These are phyloP conservation scores for Isaurus tuberculatus DNA, from an alignment of 92 coral and sea anemone species.

Conservation along the genomic window DNA sequence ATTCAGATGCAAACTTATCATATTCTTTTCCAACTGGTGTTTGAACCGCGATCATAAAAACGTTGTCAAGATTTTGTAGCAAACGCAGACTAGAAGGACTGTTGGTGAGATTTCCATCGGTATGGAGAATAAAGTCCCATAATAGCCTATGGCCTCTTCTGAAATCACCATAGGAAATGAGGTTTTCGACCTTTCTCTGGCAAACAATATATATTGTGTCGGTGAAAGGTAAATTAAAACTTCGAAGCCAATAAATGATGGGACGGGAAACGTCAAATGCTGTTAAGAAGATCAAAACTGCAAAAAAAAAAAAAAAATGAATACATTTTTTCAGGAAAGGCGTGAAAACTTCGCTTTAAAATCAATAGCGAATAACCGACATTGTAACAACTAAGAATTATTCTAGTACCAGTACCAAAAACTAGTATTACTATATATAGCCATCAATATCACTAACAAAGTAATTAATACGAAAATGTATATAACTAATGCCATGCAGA, in stretches of 20 bases:
- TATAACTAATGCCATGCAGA: no score
- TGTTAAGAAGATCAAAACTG: slow-evolving; percentile 32
- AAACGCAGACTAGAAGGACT: not conserved
- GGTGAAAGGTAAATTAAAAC: not conserved
- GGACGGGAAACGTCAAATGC: not conserved
- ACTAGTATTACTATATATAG: no score
- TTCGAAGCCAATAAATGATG: not conserved
- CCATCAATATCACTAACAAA: no score
- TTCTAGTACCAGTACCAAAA: no score
- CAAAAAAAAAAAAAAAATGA: not conserved
- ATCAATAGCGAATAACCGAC: no score
- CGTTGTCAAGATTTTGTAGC: not conserved
- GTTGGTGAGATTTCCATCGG: not conserved
- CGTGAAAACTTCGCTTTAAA: not conserved
- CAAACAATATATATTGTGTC: slow-evolving; percentile 24
- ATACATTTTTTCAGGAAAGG: not conserved
- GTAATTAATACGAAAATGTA: no score
- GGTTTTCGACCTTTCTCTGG: not conserved
- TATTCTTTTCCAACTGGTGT: not conserved
- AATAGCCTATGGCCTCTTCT: not conserved
- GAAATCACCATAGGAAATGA: not conserved
- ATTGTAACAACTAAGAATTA: no score
- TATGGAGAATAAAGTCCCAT: not conserved
- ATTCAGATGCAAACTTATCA: not conserved
- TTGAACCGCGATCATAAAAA: slow-evolving; percentile 4